Conservation (phyloP, 2,113 vertebrate species). For the Penelope pileata region DNA sequence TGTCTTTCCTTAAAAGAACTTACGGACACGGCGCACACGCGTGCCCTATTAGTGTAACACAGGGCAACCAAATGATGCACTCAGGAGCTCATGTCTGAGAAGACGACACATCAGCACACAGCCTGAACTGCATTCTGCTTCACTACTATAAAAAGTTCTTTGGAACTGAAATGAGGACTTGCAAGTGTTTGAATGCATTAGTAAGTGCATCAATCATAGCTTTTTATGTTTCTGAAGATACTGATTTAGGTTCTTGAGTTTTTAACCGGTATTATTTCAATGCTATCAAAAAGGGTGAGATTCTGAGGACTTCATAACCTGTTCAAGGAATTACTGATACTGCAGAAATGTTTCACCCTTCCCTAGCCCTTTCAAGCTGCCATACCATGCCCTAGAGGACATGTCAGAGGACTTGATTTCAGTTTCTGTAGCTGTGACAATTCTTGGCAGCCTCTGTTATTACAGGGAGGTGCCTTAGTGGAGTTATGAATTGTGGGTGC, state of each 20-base stretch:
- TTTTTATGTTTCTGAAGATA: neutral
- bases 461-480: neutral
- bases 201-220: neutral
- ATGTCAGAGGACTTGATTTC: neutral
- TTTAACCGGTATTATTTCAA: neutral
- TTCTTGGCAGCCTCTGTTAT: neutral
- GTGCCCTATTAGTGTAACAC: neutral
- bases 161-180: neutral
- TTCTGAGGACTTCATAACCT: neutral
- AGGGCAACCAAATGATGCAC: neutral
- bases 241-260: neutral
- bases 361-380: neutral
- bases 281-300: neutral
- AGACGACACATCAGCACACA: neutral
- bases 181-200: neutral
- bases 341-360: neutral
- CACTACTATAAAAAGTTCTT: neutral
- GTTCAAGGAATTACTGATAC: neutral
- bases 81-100: neutral
- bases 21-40: neutral
- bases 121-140: neutral
- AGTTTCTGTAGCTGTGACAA: neutral
- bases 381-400: neutral
- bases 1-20: conserved; percentile 31
- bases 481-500: neutral